Base-by-base conservation (phyloP, 2,113 vertebrate genomes). In the Lota lota region DNA sequence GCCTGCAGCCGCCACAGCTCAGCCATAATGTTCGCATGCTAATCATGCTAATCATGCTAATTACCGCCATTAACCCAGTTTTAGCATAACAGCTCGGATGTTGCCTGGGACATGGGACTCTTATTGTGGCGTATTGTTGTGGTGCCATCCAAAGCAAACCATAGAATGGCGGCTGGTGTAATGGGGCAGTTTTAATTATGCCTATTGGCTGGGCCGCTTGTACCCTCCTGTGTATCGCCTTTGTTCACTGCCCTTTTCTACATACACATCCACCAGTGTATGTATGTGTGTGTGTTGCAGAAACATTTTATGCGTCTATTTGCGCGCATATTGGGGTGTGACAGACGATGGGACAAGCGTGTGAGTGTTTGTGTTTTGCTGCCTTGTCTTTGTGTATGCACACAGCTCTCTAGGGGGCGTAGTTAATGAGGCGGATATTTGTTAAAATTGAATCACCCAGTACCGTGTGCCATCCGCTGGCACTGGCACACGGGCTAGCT, bases 111-210 rank as follows among this genome's bases (percentile, higher is more conserved):
- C 79, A 22, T 68, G 64, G 77, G 28, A 58, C 72, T 22, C 75
- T 68, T 69, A 74, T 21, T 75, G 79, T 78, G 72, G 78, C 79
- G 36, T 80, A 71, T 68, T 73, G 73, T 76, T 84, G 75, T 67
- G 22, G 83, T 67, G 40, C 72, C 76, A 73, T 86, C 81, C 76
- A 83, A 79, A 83, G 78, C 79, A 79, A 84, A 87, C 69, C 76
- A 74, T 60, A 47, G 76, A 75, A 72, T 53, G 74, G 58, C 80
- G 76, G 73, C 82, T 86, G 70, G 76, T 86, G 68, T 78, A 82
- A 87, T 73, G 79, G 83, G 81, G 81, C 83, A 68, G 74, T 86
- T 85, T 84, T 90, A 88, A 90, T 89, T 88, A 85, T 80, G 81
- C 76, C 84, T 69, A 75, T 79, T 89, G 85, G 86, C 87, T 76